A percentile compares a stretch with the other conserved stretches of the same genome.
These are phyloP conservation scores for Microctonus hyperodae DNA, from an alignment of 2,888 invertebrate species.

Conservation along the genomic window DNA sequence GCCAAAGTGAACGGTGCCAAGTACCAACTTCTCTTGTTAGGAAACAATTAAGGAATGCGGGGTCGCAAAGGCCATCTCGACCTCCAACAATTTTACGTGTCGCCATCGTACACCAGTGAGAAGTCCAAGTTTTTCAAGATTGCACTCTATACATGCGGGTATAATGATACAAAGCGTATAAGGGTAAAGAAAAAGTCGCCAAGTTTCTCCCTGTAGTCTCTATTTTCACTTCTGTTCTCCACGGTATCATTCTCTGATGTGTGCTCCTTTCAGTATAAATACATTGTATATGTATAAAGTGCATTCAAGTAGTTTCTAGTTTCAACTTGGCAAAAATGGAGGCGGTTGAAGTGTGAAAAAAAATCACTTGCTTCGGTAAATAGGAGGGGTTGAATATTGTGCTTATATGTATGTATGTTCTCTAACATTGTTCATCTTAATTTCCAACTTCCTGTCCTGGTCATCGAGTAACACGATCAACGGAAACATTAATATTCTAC, in stretches of 20 bases:
- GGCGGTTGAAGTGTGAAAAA: conserved; percentile 8
- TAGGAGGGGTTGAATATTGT: neutral
- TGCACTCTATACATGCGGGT: conserved; percentile 17
- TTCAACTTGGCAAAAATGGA: neutral
- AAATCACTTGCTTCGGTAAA: neutral
- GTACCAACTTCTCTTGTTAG: conserved; percentile 58
- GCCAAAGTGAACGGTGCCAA: conserved; percentile 38
- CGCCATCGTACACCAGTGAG: neutral
- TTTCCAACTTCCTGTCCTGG: conserved; percentile 26
- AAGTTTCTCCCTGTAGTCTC: neutral
- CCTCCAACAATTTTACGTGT: conserved; percentile 10
- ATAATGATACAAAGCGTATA: neutral
- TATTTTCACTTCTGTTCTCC: neutral
- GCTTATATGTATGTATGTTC: neutral
- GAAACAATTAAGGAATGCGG: conserved; percentile 60
- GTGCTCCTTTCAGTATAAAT: neutral
- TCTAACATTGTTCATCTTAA: conserved; percentile 15
- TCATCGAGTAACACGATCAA: conserved; percentile 31
- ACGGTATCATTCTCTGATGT: neutral
- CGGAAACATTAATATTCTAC: conserved; percentile 33
- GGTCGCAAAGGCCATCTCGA: conserved; percentile 44
- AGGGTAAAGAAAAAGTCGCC: neutral
- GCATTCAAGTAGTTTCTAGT: neutral
- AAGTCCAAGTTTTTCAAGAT: neutral
- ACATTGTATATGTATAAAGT: neutral